Conservation (phyloP, 2,888 invertebrate genomes). For the Acanthococcus lagerstroemiae region DNA sequence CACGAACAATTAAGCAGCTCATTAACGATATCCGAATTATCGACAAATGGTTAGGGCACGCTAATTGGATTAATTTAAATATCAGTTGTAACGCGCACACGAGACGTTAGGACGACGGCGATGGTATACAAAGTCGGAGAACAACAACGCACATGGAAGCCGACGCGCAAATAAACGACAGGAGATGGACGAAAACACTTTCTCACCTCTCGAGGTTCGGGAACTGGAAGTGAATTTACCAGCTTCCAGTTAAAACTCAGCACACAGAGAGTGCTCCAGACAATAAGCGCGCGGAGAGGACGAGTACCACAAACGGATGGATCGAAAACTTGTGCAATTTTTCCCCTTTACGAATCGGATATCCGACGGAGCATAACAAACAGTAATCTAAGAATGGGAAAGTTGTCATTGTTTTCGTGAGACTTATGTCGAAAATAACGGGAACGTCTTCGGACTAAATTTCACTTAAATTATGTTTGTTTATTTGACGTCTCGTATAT, state of each 20-base stretch:
- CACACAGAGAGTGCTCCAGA: conserved; percentile 14
- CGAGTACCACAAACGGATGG: conserved; percentile 18
- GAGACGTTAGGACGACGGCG: neutral
- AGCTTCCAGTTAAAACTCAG: conserved; percentile 27
- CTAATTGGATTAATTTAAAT: conserved; percentile 30
- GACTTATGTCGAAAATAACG: conserved; percentile 24
- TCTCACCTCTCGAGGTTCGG: conserved; percentile 28
- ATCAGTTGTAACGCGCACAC: conserved; percentile 12
- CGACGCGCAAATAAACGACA: conserved; percentile 28
- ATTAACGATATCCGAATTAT: conserved; percentile 24
- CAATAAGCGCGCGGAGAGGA: conserved; percentile 1
- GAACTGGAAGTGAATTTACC: conserved; percentile 28
- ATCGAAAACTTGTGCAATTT: conserved; percentile 24
- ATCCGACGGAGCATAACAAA: conserved; percentile 30
- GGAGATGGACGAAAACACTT: conserved; percentile 29
- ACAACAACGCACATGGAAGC: conserved; percentile 22
- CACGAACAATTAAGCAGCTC: conserved; percentile 14
- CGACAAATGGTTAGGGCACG: conserved; percentile 14
- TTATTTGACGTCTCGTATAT: conserved; percentile 20
- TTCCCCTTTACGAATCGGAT: conserved; percentile 26
- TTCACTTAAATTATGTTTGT: conserved; percentile 31
- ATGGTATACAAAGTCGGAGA: conserved; percentile 2
- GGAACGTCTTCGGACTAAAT: conserved; percentile 23
- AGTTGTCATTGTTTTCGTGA: conserved; percentile 31
- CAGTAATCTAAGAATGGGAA: conserved; percentile 28